phyloP scores from a whole-genome alignment of 2,797 vertebrate genomes.

The Acropternis orthonyx region DNA sequence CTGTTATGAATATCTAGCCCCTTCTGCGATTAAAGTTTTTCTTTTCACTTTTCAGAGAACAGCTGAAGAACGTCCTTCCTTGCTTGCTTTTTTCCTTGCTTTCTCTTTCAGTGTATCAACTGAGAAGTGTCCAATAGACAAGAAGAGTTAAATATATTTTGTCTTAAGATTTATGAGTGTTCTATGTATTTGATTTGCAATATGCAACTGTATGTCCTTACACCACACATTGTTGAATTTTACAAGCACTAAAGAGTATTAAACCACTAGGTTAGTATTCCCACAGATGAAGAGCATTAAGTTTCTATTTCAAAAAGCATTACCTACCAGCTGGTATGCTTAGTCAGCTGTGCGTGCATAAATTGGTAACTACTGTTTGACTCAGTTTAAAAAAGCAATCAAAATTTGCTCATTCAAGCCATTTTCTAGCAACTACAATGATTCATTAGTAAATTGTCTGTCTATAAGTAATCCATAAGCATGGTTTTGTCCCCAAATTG shows the following conservation, averaged over 20 bases:
- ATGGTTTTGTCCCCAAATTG: background rate
- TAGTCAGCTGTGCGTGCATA: background rate
- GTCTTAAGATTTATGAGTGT: background rate
- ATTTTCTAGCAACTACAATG: conserved; percentile 26
- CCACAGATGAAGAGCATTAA: background rate
- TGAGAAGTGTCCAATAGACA: background rate
- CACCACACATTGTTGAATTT: background rate
- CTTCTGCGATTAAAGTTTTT: background rate
- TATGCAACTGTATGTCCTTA: background rate
- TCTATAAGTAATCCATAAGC: background rate
- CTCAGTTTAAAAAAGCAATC: background rate
- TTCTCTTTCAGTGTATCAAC: background rate
- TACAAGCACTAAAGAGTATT: background rate
- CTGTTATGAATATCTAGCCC: background rate
- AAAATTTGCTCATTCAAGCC: conserved; percentile 1
- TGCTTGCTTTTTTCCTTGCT: background rate
- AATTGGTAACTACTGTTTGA: background rate
- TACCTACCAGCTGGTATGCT: background rate
- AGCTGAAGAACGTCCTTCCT: background rate
- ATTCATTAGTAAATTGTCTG: background rate
- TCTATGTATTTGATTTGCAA: background rate
- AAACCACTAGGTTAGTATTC: background rate
- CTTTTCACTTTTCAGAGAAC: background rate
- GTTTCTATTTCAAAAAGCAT: background rate
- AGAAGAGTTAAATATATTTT: background rate